phyloP scores from a whole-genome alignment of 2,797 vertebrate species.

The Diplodus puntazzo region DNA sequence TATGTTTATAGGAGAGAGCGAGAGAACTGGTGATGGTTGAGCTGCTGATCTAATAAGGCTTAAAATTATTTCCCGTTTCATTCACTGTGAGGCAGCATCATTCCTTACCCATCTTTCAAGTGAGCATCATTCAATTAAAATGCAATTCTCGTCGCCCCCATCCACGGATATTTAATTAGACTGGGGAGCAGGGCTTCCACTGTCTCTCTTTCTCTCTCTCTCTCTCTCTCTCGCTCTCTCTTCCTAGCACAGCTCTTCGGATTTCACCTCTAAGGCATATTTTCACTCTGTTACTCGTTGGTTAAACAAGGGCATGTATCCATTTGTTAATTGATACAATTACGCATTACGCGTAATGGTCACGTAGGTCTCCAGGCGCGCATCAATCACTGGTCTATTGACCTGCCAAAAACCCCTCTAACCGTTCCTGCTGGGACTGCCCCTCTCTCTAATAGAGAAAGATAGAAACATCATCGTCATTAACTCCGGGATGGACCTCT shows the following conservation, averaged over 20 bases:
- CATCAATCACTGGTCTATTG: constrained; percentile 90
- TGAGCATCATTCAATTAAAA: constrained; percentile 86
- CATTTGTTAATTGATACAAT: constrained; percentile 95
- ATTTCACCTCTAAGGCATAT: constrained; percentile 86
- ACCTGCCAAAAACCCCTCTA: constrained; percentile 84
- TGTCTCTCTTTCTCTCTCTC: constrained; percentile 63
- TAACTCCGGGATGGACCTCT: constrained; percentile 82
- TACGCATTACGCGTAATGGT: constrained; percentile 88
- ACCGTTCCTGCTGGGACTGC: constrained; percentile 78
- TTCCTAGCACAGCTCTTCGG: constrained; percentile 67
- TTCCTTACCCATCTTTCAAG: constrained; percentile 79
- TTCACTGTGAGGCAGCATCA: constrained; percentile 73
- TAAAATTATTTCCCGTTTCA: constrained; percentile 77
- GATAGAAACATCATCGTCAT: constrained; percentile 84
- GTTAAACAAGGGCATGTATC: constrained; percentile 90
- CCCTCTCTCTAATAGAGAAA: constrained; percentile 81
- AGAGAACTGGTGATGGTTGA: constrained; percentile 64
- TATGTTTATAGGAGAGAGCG: constrained; percentile 59
- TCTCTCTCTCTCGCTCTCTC: neutral
- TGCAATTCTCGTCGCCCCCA: constrained; percentile 80
- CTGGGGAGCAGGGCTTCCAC: constrained; percentile 76
- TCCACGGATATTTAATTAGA: constrained; percentile 85
- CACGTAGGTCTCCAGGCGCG: constrained; percentile 86
- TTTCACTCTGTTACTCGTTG: constrained; percentile 83
- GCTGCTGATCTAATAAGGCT: constrained; percentile 80